Evolutionary conservation across 2,888 invertebrate genomes (phyloP).

Genomic region (Drosophila helvetica): DNA sequence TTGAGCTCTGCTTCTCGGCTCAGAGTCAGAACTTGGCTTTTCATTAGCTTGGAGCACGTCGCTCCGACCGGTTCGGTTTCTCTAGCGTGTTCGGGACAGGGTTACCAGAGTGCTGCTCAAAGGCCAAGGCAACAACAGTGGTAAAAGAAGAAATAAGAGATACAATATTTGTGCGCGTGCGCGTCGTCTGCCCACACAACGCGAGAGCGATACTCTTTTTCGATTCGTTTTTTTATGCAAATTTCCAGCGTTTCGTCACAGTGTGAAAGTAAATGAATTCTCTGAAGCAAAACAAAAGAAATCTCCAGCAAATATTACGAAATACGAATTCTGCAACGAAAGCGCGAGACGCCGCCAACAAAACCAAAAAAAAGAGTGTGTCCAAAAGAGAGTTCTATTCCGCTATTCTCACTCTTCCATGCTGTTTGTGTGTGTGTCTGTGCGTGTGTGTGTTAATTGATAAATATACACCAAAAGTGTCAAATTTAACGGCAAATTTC

Average conservation of each 20-base stretch:
- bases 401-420: no score
- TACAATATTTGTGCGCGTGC: conserved; percentile 64
- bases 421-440: conserved; percentile 1
- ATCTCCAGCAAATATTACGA: conserved; percentile 64
- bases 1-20: conserved; percentile 76
- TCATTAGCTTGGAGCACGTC: conserved; percentile 72
- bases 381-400: conserved; percentile 29
- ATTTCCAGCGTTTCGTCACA: conserved; percentile 57
- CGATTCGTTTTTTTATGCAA: conserved; percentile 48
- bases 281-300: conserved; percentile 57
- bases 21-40: conserved; percentile 72
- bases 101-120: conserved; percentile 13
- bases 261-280: conserved; percentile 74
- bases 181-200: conserved; percentile 59
- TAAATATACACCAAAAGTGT: conserved; percentile 53
- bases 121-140: conserved; percentile 7
- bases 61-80: conserved; percentile 51
- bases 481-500: conserved; percentile 67
- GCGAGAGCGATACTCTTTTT: conserved; percentile 54
- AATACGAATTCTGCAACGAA: conserved; percentile 38
- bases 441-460: conserved; percentile 78
- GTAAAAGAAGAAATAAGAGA: conserved; percentile 37
- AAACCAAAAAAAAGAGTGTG: conserved; percentile 13
- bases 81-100: conserved; percentile 18
- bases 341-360: no score